Evolutionary conservation across 2,888 invertebrate genomes (phyloP).

Genomic region (Nephrocerus scutellatus): DNA sequence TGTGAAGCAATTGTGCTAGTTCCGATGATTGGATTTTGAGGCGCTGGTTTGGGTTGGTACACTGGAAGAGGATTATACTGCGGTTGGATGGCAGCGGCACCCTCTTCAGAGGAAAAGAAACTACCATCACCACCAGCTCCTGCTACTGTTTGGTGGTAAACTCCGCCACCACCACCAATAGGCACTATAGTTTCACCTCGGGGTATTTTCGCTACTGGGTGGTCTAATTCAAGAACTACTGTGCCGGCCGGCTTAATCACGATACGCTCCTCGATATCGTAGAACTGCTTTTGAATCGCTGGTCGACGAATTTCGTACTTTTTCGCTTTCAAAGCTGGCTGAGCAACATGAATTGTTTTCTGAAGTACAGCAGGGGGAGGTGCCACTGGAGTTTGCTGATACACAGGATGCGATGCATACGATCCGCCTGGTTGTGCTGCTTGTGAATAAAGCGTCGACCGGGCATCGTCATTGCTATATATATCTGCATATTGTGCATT

Average conservation of each 20-base stretch:
- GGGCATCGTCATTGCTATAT: constrained; percentile 1
- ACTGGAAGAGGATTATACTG: no score
- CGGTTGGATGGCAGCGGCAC: no score
- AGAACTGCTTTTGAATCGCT: constrained; percentile 58
- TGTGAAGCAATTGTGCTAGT: no score
- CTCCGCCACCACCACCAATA: constrained; percentile 23
- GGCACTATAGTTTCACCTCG: constrained; percentile 44
- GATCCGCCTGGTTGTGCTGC: neutral
- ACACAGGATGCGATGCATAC: constrained; percentile 17
- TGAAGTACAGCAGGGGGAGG: constrained; percentile 49
- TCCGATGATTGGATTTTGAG: no score
- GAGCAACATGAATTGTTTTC: constrained; percentile 54
- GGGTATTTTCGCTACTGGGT: constrained; percentile 53
- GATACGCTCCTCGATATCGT: constrained; percentile 57
- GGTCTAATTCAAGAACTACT: constrained; percentile 54
- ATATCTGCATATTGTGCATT: neutral
- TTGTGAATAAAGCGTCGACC: constrained; percentile 6
- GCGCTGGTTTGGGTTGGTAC: no score
- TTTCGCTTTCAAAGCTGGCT: constrained; percentile 53
- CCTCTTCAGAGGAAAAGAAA: neutral
- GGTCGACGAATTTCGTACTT: constrained; percentile 55
- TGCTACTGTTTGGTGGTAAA: neutral
- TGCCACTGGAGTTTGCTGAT: constrained; percentile 42
- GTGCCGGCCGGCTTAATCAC: constrained; percentile 56
- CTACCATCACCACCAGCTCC: neutral